phyloP scores from a whole-genome alignment of 2,797 vertebrate genomes.

The Gallinago solitaria region DNA sequence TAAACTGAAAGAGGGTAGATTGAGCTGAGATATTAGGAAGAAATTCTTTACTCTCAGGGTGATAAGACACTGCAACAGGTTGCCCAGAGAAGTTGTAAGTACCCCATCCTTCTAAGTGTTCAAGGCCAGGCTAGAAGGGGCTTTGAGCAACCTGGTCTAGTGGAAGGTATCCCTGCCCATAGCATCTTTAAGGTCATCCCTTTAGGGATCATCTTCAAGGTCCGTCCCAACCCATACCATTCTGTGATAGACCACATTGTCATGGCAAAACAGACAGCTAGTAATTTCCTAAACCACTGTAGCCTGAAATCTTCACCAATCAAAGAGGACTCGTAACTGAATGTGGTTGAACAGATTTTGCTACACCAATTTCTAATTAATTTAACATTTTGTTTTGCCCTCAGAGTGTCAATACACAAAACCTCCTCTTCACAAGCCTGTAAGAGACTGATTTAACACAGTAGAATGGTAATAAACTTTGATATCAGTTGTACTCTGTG shows the following conservation, averaged over 20 bases:
- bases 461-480: not conserved
- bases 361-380: not conserved
- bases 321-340: not conserved
- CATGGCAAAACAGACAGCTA: not conserved
- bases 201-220: no score
- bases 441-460: not conserved
- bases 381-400: not conserved
- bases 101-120: no score
- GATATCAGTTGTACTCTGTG: not conserved
- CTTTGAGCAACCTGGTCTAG: not conserved
- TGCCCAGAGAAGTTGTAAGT: not conserved
- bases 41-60: no score
- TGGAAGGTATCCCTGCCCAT: not conserved
- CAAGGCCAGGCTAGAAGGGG: not conserved
- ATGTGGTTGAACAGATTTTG: not conserved
- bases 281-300: not conserved
- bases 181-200: no score
- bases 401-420: not conserved
- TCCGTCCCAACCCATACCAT: no score
- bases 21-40: no score
- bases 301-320: not conserved
- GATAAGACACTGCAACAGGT: not conserved
- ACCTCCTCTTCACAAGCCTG: not conserved
- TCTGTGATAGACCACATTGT: not conserved
- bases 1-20: no score